These are phyloP conservation scores for Calypte anna DNA, from an alignment of 2,113 vertebrate species.

Conservation along the genomic window DNA sequence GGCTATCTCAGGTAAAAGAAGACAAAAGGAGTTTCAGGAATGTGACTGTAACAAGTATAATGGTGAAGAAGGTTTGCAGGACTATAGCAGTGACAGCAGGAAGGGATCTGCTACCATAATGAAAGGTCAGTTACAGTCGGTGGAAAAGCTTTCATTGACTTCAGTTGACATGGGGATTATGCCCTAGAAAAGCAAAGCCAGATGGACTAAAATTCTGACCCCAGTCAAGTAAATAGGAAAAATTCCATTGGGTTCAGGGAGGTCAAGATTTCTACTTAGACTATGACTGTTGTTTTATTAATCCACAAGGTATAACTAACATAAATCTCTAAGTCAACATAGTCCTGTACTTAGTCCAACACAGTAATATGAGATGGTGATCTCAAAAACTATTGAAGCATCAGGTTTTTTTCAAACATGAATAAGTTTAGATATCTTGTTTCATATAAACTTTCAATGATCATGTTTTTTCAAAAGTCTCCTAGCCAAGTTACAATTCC, in stretches of 20 bases:
- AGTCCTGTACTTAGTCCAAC: neutral
- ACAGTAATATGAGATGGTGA: neutral
- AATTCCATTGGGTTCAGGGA: neutral
- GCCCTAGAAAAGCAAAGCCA: neutral
- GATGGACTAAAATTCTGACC: neutral
- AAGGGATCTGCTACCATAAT: neutral
- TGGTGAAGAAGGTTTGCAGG: conserved; percentile 17
- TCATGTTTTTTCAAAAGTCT: neutral
- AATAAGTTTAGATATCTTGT: neutral
- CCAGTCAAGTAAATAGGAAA: neutral
- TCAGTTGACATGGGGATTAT: neutral
- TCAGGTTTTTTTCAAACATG: neutral
- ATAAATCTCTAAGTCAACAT: neutral
- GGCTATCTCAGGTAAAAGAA: conserved; percentile 1
- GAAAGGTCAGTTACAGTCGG: conserved; percentile 6
- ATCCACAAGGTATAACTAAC: too few relatives aligned
- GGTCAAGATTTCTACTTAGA: neutral
- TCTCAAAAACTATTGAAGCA: neutral
- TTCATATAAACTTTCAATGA: neutral
- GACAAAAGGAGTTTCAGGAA: conserved; percentile 40
- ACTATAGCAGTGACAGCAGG: neutral
- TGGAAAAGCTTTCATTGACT: conserved; percentile 10
- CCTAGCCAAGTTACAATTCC: neutral
- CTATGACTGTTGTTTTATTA: too few relatives aligned
- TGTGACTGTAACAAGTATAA: conserved; percentile 6